Conservation (phyloP, 1,140 invertebrate species). For the Drosophila kepulauana region DNA sequence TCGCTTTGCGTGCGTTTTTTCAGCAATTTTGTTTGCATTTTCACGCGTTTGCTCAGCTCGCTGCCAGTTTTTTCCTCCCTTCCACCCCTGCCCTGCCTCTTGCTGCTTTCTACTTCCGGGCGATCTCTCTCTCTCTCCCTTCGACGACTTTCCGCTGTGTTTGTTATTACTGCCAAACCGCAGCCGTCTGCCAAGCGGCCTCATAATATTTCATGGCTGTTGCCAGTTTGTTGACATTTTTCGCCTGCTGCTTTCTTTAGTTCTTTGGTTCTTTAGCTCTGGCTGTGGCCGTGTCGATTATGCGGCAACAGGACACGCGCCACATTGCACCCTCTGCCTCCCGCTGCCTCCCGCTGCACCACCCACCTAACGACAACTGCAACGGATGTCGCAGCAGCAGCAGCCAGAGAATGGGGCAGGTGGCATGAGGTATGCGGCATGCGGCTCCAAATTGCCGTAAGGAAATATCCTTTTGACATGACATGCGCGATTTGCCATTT, state of each 20-base stretch:
- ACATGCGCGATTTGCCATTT: not conserved
- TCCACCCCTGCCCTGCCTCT: not conserved
- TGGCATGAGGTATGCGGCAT: not conserved
- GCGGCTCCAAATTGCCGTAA: not conserved
- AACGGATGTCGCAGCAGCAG: not conserved
- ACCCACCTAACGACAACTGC: conserved; percentile 17
- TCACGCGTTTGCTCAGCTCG: conserved; percentile 38
- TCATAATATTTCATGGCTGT: conserved; percentile 80
- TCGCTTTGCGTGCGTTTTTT: conserved; percentile 54
- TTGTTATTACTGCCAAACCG: conserved; percentile 46
- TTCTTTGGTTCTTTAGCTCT: not conserved
- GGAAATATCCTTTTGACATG: conserved; percentile 3
- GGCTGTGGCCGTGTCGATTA: conserved; percentile 61
- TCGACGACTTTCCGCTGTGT: conserved; percentile 31
- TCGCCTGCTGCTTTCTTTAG: conserved; percentile 34
- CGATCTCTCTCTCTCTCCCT: no score
- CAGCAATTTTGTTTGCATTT: conserved; percentile 57
- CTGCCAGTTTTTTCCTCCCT: not conserved
- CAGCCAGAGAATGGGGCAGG: no score
- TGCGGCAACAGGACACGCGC: conserved; percentile 60
- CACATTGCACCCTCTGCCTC: not conserved
- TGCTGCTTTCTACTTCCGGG: no score
- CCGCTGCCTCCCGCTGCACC: not conserved
- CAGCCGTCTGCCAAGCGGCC: conserved; percentile 56
- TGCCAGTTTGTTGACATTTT: conserved; percentile 81